Percentiles rank a stretch among this genome's conserved stretches.
phyloP scores from a whole-genome alignment of 2,113 vertebrate species.

The Brachyistius frenatus region DNA sequence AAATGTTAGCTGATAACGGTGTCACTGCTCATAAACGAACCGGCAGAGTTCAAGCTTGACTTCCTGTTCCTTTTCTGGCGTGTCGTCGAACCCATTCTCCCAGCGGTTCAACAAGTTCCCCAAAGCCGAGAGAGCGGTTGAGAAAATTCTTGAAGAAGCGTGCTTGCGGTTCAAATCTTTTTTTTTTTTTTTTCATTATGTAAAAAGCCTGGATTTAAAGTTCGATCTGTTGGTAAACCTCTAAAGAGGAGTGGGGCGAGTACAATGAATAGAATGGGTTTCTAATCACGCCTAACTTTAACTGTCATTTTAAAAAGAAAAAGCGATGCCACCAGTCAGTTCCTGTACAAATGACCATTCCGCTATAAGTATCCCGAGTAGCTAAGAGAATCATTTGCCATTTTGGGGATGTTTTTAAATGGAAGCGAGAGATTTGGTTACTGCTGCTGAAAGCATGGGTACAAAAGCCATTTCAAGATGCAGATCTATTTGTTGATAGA shows the following conservation, averaged over 20 bases:
- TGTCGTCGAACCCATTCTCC: slow-evolving; percentile 32
- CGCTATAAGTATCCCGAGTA: neutral
- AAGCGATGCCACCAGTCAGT: neutral
- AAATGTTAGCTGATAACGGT: neutral
- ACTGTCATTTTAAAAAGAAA: neutral
- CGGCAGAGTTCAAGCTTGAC: neutral
- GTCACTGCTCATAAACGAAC: slow-evolving; percentile 15
- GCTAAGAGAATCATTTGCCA: too few relatives aligned
- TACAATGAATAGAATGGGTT: slow-evolving; percentile 33
- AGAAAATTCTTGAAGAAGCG: slow-evolving; percentile 10
- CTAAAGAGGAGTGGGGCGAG: slow-evolving; percentile 6
- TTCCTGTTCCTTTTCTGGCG: slow-evolving; percentile 22
- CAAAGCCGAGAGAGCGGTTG: neutral
- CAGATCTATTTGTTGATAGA: too few relatives aligned
- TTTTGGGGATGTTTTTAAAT: too few relatives aligned
- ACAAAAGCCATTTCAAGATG: too few relatives aligned
- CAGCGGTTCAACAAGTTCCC: slow-evolving; percentile 19
- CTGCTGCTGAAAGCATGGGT: too few relatives aligned
- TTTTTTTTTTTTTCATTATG: neutral
- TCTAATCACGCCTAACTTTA: slow-evolving; percentile 43
- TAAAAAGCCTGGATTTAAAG: slow-evolving; percentile 18
- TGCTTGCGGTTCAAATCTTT: slow-evolving; percentile 14
- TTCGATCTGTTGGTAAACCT: slow-evolving; percentile 24
- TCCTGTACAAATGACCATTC: too few relatives aligned
- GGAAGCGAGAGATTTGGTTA: too few relatives aligned